Base-by-base conservation (phyloP, 2,113 vertebrate species). In the Spea bombifrons region DNA sequence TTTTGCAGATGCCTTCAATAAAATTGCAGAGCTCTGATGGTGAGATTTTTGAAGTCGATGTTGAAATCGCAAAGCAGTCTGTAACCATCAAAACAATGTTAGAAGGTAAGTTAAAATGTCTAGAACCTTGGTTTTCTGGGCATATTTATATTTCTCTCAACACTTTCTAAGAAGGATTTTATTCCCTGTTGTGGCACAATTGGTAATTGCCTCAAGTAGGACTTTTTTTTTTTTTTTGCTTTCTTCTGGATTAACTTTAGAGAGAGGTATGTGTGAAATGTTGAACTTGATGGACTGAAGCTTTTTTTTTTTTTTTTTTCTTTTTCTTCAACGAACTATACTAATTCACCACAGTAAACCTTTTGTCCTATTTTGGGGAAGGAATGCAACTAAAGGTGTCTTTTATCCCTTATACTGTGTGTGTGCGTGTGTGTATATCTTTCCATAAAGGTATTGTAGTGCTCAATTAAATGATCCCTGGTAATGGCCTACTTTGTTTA, bases 21-120 rank as follows among this genome's bases (percentile, higher is more conserved):
- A 99, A 99, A 85, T 87, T 99, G 80, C 98, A 99, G 90, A 99
- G 98, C 82, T 99, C 98, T 7, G 98, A 99, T 93, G 98, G 97
- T 83, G 98, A 99, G 83, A 97, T 99, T 88, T 99, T 99, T 66
- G 98, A 99, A 90, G 98, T 99, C 76, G 97, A 99, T 82, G 98
- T 99, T 71, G 98, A 99, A 90, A 99, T 99, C 83, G 98, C 97
- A 12, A 99, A 99, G 71, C 98, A 99, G 77, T 99, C 98, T 61
- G 98, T 99, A 66, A 99, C 98, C 74, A 99, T 99, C 83, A 99
- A 99, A 87, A 99, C 98, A 12, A 99, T 99, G 98, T 89, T 99
- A 82, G 98, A 99, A 96, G 98, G 98, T 98, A 91, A 90, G 30
- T 30, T 30, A 30, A 30, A 30, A 30, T 30, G 2, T 30, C 30